Evolutionary conservation across 1,140 invertebrate species (phyloP).

Genomic region (Tribolium castaneum): DNA sequence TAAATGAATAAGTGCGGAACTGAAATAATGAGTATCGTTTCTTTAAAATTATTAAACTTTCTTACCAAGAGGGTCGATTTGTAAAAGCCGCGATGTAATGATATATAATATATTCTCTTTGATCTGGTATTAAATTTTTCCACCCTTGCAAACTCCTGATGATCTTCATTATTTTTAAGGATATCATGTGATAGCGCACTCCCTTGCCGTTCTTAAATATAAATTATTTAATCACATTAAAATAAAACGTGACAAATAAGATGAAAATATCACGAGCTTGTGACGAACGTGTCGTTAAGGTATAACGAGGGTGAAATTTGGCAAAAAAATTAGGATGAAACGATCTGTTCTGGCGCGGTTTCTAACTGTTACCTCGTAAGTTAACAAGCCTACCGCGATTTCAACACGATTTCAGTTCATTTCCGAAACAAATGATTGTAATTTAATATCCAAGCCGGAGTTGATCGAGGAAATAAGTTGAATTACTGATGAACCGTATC

Average conservation of each 20-base stretch:
- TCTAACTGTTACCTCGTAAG: slow-evolving; percentile 48
- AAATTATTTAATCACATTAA: background rate
- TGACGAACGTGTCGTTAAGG: slow-evolving; percentile 36
- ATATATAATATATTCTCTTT: slow-evolving; percentile 47
- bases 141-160: slow-evolving; percentile 40
- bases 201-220: slow-evolving; percentile 11
- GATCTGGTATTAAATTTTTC: slow-evolving; percentile 48
- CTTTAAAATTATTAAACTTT: slow-evolving; percentile 34
- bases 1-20: slow-evolving; percentile 30
- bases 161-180: slow-evolving; percentile 46
- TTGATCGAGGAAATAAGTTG: slow-evolving; percentile 57
- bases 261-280: slow-evolving; percentile 27
- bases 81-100: slow-evolving; percentile 36
- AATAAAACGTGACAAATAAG: slow-evolving; percentile 41
- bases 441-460: slow-evolving; percentile 59
- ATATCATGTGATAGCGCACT: slow-evolving; percentile 16
- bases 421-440: slow-evolving; percentile 65
- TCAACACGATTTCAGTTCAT: slow-evolving; percentile 62
- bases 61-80: slow-evolving; percentile 15
- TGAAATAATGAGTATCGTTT: slow-evolving; percentile 42
- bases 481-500: slow-evolving; percentile 54
- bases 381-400: slow-evolving; percentile 63
- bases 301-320: slow-evolving; percentile 42
- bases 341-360: slow-evolving; percentile 35
- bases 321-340: slow-evolving; percentile 39